A percentile compares a stretch with the other conserved stretches of the same genome.
Evolutionary conservation across 2,797 vertebrate species (phyloP).

Genomic region (Enteromius paludinosus): DNA sequence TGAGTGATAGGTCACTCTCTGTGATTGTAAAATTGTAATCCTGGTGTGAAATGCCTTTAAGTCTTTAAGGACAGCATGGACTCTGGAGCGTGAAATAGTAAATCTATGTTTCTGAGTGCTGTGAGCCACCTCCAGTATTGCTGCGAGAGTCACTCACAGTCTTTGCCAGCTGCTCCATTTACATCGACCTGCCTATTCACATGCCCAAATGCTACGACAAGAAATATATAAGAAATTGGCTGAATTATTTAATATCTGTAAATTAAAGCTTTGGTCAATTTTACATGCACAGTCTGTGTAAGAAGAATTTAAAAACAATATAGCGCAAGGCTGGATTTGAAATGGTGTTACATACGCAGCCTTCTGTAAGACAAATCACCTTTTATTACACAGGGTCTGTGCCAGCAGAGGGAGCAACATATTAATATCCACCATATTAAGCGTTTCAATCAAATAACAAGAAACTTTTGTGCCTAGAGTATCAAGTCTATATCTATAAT

Average conservation of each 20-base stretch:
- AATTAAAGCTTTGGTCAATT: constrained; percentile 9
- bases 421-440: constrained; percentile 34
- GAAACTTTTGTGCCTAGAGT: background rate
- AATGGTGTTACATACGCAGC: background rate
- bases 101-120: constrained; percentile 82
- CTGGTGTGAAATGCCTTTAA: constrained; percentile 78
- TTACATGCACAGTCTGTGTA: background rate
- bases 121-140: constrained; percentile 74
- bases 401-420: constrained; percentile 47
- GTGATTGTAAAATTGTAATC: constrained; percentile 80
- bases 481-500: background rate
- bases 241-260: constrained; percentile 30
- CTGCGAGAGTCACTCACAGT: constrained; percentile 73
- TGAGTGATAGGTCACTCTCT: constrained; percentile 74
- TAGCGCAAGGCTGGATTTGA: constrained; percentile 11
- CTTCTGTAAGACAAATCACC: constrained; percentile 3
- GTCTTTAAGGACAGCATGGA: constrained; percentile 80
- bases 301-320: constrained; percentile 24
- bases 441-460: background rate
- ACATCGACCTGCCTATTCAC: constrained; percentile 72
- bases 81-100: constrained; percentile 84
- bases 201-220: constrained; percentile 32
- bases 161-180: constrained; percentile 73
- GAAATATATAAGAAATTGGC: constrained; percentile 13
- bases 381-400: constrained; percentile 23